Evolutionary conservation across 2,797 vertebrate species (phyloP), one percentile per base, ranked within the genome.

Genomic region (Ambastaia sidthimunki): DNA sequence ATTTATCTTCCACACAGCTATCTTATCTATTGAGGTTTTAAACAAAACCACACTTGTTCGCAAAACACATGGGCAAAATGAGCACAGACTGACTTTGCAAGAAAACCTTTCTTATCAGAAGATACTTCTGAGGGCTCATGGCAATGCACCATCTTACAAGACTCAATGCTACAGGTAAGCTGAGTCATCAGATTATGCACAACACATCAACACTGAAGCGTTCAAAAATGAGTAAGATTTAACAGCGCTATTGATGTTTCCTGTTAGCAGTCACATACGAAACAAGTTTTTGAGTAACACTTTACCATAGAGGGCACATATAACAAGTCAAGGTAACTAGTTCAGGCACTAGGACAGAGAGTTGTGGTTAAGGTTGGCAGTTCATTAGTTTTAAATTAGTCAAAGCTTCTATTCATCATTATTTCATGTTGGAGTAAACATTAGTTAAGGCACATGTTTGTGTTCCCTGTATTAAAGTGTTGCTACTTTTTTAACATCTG

Each of bases 81-180:
- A 80, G 15, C 76, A 86, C 68, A 87, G 88, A 80, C 28, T 93
- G 9, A 16, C 86, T 18, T 78, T 94, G 71, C 77, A 88, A 47
- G 80, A 90, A 76, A 80, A 86, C 57, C 80, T 83, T 44, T 83
- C 19, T 19, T 72, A 86, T 68, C 92, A 93, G 82, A 93, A 78
- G 83, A 87, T 93, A 7, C 72, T 91, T 78, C 87, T 94, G 16
- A 76, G 10, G 80, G 89, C 90, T 1, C 67, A 84, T 4, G 89
- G 93, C 82, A 93, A 90, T 13, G 87, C 88, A 74, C 87, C 93
- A 13, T 70, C 82, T 0, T 88, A 88, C 86, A 82, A 79, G 78
- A 80, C 93, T 6, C 62, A 23, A 71, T 94, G 94, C 82, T 74
- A 81, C 84, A 93, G 92, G 94, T 93, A 87, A 83, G 69, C 50